Conservation (phyloP, 2,797 vertebrate species). For the Fratercula arctica region DNA sequence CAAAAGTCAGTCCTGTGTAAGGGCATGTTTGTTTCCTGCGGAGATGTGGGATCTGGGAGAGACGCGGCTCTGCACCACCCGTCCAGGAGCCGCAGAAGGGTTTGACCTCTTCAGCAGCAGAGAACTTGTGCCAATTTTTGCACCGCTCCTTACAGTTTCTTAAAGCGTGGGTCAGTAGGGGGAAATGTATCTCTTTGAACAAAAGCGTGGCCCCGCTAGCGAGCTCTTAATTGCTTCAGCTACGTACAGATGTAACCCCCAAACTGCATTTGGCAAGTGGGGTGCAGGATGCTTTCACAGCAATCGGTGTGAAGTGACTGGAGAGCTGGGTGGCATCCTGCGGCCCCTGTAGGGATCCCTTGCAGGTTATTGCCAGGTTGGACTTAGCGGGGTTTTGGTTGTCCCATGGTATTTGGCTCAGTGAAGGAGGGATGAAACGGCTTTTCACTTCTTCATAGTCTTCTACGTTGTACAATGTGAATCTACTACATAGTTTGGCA, state of each 20-base stretch:
- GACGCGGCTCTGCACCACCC: fast-evolving
- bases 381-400: not conserved
- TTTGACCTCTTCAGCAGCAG: not conserved
- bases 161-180: not conserved
- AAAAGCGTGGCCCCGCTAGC: fast-evolving
- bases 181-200: not conserved
- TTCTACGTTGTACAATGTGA: not conserved
- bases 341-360: not conserved
- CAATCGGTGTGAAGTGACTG: not conserved
- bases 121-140: not conserved
- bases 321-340: not conserved
- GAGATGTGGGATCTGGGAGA: not conserved
- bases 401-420: not conserved
- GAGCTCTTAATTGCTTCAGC: not conserved
- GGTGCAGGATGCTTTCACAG: not conserved
- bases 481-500: not conserved
- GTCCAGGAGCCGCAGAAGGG: not conserved
- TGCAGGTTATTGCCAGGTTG: not conserved
- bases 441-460: not conserved
- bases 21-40: not conserved
- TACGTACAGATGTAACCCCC: not conserved
- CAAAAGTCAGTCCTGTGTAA: not conserved
- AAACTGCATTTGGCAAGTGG: not conserved
- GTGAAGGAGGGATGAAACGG: not conserved
- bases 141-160: not conserved